Base-by-base conservation (phyloP, 2,113 vertebrate genomes). In the Enhydra lutris region DNA sequence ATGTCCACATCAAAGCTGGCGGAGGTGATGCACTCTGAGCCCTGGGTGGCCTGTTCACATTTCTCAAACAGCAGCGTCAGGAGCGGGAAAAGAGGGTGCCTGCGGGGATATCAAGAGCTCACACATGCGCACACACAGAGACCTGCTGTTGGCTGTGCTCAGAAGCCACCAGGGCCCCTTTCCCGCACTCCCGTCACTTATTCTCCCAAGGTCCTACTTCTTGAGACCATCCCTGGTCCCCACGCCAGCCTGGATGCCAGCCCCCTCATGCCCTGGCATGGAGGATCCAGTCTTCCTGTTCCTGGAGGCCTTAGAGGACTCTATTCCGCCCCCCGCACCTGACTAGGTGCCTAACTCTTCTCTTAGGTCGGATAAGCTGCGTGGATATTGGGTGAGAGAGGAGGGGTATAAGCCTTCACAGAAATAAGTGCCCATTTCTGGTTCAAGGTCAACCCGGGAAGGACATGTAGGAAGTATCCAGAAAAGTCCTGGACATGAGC, bases 1-100 rank as follows among this genome's bases (percentile, higher is more conserved):
- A 99, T 99, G 98, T 99, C 99, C 1, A 99, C 99, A 12, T 99
- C 99, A 31, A 99, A 99, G 99, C 99, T 99, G 99, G 99, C 99
- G 0, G 99, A 99, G 39, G 99, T 99, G 99, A 99, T 99, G 99
- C 99, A 99, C 98, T 99, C 99, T 0, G 99, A 99, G 95, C 99
- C 99, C 98, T 99, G 99, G 0, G 99, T 99, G 21, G 99, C 99
- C 99, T 99, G 99, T 97, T 99, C 99, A 15, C 99, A 99, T 95
- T 99, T 99, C 99, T 99, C 99, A 98, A 99, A 99, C 98, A 99
- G 98, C 98, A 99, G 94, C 6, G 99, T 99, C 98, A 99, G 99
- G 97, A 99, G 99, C 0, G 99, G 99, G 98, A 99, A 99, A 94
- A 99, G 98, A 0, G 99, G 99, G 97, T 99, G 99, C 98, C 99